Evolutionary conservation across 1,140 invertebrate species (phyloP), one percentile per base, ranked within the genome.

Genomic region (Drosophila lowei): DNA sequence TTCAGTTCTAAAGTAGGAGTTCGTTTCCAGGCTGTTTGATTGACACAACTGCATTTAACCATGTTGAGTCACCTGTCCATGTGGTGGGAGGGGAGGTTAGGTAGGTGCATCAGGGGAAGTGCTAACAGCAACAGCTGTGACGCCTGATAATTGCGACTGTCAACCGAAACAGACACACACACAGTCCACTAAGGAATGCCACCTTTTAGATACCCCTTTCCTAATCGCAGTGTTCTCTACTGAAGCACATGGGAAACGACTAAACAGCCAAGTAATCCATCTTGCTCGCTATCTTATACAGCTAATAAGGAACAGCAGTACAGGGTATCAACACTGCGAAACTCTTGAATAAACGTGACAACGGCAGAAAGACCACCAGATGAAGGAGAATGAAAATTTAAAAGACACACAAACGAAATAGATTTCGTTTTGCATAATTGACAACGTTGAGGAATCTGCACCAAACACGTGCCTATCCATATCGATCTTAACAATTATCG

Each of bases 121-220:
- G 63, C 53, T 57, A 48, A 43, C 41, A 58, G 54, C 55, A 73
- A 71, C 79, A 84, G 66, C 76, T 85, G 79, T 75, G 50, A 56
- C 67, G 60, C 53, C 53, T 76, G 80, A 77, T 85, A 84, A 84
- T 84, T 84, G 72, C 59, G 52, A 44, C 70, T 76, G 79, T 76
- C 79, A 84, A 83, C 62, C 64, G 71, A 66, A 60, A 72, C 50
- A 79, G 38, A 52, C 21, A 46, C 49, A 42, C 48, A 63, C 52
- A 61, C 18, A 61, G 46, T 25, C n/a, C 23, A 41, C 38, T 54
- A 4, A 38, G 9, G 34, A 38, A 38, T 38, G 34, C 34, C 3
- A 38, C 11, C 34, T 38, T 38, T 38, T 13, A 5, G 3, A 38
- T 13, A 13, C 11, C 34, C 11, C 3, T 13, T 38, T 38, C 11